A percentile compares a stretch with the other conserved stretches of the same genome.
phyloP scores from a whole-genome alignment of 2,113 vertebrate species.

The Platycercus adscitus region DNA sequence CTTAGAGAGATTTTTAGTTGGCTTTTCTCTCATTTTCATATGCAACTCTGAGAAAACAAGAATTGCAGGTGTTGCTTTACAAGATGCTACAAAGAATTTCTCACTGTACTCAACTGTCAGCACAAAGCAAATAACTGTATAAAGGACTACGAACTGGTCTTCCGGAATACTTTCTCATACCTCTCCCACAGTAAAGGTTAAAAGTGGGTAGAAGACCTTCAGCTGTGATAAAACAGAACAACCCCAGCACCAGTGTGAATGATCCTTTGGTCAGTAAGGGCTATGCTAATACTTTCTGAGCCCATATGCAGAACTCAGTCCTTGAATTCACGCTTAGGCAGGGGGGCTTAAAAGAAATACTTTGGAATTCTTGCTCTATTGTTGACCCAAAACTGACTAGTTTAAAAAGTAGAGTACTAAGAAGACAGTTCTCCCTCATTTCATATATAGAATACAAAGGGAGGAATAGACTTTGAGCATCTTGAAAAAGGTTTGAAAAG shows the following conservation, averaged over 20 bases:
- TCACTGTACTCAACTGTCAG: accelerated
- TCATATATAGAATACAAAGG: not conserved
- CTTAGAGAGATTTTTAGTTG: not conserved
- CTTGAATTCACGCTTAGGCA: not conserved
- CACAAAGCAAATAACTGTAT: not conserved
- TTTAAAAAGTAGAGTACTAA: not conserved
- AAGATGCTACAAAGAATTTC: not conserved
- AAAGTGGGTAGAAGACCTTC: not conserved
- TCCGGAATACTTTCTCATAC: not conserved
- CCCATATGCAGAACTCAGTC: not conserved
- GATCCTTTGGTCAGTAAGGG: not conserved
- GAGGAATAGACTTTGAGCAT: not conserved
- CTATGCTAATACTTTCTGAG: not conserved
- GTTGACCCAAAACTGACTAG: not conserved
- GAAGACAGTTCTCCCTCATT: not conserved
- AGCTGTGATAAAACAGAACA: not conserved
- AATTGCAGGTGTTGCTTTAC: not conserved
- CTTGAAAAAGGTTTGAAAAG: not conserved
- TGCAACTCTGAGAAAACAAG: not conserved
- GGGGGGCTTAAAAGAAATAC: not conserved
- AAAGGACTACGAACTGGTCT: not conserved
- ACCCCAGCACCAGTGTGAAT: not conserved
- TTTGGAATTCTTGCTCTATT: not conserved
- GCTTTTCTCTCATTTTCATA: not conserved
- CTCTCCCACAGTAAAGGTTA: not conserved